Evolutionary conservation across 2,888 invertebrate genomes (phyloP), one percentile per base, ranked within the genome.

Genomic region (Drepanosiphum platanoidis): DNA sequence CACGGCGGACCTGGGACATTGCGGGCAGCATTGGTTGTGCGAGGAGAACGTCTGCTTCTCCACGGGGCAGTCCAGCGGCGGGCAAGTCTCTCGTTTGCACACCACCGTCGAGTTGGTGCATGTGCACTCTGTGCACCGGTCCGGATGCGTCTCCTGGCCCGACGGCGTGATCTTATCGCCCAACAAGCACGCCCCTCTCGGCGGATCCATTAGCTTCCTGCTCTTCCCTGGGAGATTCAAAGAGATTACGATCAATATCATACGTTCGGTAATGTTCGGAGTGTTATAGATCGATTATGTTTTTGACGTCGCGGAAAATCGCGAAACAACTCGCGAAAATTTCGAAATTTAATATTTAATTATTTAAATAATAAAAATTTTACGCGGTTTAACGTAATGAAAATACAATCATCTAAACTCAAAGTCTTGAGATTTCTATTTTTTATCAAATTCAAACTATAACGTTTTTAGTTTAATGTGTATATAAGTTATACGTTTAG

Each of bases 11-110:
- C 92, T 91, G 42, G 87, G 93, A 88, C 95, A 95, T 87, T 93
- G 93, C 0, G 94, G 94, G 89, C 96, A 96, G 89, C 95, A 95
- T 87, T 93, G 93, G 3, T 93, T 93, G 0, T 92, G 92, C 7
- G 82, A 86, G 7, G 92, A 90, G 0, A 92, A 92, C 79, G 92
- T 93, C 88, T 93, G 94, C 87, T 93, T 91, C 39, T 94, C 94
- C 0, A 93, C 91, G 0, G 95, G 93, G 87, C 97, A 98, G 88
- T 96, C 95, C 86, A 97, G 91, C n/a, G 96, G 94, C 0, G 97
- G 97, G 88, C 98, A 98, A 0, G 96, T 94, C 88, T 93, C 92
- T 22, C 96, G 92, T 86, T 92, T 92, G 90, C 97, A 97, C 77
- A 95, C 92, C 0, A 95, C 93, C 7, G 95, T 96, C 70, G 95